These are phyloP conservation scores for Selenia dentaria DNA, from an alignment of 2,888 invertebrate species.

Conservation along the genomic window DNA sequence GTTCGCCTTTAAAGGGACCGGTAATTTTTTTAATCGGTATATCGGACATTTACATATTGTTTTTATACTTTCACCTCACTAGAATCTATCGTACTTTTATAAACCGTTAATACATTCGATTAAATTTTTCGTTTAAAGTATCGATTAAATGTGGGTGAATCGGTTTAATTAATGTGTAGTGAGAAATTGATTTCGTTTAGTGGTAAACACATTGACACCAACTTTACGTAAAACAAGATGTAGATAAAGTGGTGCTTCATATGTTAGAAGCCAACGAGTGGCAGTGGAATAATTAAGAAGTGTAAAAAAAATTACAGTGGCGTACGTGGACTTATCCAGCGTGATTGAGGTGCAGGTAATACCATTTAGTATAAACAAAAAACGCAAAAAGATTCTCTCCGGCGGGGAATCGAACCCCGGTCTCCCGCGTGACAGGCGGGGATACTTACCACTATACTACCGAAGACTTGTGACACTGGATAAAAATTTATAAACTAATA, in stretches of 20 bases:
- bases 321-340: constrained; percentile 90
- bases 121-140: constrained; percentile 25
- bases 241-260: too few relatives aligned
- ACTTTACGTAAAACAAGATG: constrained; percentile 12
- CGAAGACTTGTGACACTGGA: constrained; percentile 52
- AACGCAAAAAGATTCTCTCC: constrained; percentile 57
- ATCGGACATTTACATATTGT: constrained; percentile 65
- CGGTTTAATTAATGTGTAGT: constrained; percentile 8
- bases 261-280: constrained; percentile 6
- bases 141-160: constrained; percentile 13
- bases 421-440: constrained; percentile 86
- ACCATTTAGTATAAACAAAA: not conserved
- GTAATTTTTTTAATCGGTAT: constrained; percentile 64
- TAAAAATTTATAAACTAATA: constrained; percentile 12
- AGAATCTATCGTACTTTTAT: constrained; percentile 22
- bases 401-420: constrained; percentile 86
- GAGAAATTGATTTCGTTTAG: constrained; percentile 3
- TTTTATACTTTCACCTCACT: constrained; percentile 66
- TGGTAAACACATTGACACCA: constrained; percentile 1
- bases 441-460: constrained; percentile 85
- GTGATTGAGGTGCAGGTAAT: constrained; percentile 91
- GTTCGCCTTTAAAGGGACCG: constrained; percentile 71
- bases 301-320: constrained; percentile 86
- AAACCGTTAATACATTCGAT: constrained; percentile 27
- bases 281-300: too few relatives aligned